phyloP scores from a whole-genome alignment of 92 coral and sea anemone species.

The Porites evermanni region DNA sequence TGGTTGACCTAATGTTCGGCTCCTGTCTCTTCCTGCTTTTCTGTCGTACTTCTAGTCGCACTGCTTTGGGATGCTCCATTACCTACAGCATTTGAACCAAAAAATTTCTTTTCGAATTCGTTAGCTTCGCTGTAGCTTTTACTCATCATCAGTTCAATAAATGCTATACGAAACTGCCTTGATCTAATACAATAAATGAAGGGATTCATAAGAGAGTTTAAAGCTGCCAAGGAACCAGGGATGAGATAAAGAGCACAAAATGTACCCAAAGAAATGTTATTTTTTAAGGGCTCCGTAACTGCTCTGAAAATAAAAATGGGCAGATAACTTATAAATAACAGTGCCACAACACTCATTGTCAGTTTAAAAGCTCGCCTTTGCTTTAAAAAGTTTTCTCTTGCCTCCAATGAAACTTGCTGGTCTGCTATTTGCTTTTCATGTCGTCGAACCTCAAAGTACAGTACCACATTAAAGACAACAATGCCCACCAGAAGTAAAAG shows the following conservation, averaged over 20 bases:
- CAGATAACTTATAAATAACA: background rate
- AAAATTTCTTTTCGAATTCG: background rate
- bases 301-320: background rate
- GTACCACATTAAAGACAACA: background rate
- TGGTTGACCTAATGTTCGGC: too few relatives aligned
- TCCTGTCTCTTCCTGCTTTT: too few relatives aligned
- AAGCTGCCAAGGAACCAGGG: background rate
- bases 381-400: background rate
- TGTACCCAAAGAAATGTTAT: background rate
- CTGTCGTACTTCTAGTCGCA: too few relatives aligned
- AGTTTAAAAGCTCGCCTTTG: constrained; percentile 9
- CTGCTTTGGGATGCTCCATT: too few relatives aligned
- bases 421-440: constrained; percentile 6
- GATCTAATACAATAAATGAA: constrained; percentile 11
- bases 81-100: too few relatives aligned
- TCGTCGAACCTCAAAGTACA: constrained; percentile 18
- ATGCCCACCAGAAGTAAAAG: background rate
- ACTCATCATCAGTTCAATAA: background rate
- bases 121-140: background rate
- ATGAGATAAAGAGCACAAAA: background rate
- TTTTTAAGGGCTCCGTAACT: background rate
- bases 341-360: background rate
- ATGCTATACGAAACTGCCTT: constrained; percentile 23
- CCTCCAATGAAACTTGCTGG: constrained; percentile 13
- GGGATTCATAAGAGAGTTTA: constrained; percentile 18